These are phyloP conservation scores for Dolomedes plantarius DNA, from an alignment of 2,888 invertebrate species.

Conservation along the genomic window DNA sequence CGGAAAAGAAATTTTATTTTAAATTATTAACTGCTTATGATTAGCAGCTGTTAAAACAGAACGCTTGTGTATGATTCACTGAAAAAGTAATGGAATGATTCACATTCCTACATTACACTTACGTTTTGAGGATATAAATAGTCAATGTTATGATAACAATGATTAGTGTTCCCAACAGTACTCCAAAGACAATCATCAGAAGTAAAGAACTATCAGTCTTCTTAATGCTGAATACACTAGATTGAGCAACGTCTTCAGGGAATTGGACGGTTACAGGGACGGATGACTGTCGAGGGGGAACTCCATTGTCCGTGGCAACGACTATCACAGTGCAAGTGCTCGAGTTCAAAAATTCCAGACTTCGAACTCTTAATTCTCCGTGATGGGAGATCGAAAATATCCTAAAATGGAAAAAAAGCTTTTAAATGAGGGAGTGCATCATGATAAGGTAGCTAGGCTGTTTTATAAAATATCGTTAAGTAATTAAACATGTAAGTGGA, in stretches of 20 bases:
- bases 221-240: slow-evolving; percentile 76
- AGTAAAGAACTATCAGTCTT: slow-evolving; percentile 78
- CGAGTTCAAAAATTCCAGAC: slow-evolving; percentile 77
- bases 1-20: too few relatives aligned
- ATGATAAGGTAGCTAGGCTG: too few relatives aligned
- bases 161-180: slow-evolving; percentile 84
- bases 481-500: too few relatives aligned
- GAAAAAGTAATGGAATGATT: too few relatives aligned
- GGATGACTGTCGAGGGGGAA: slow-evolving; percentile 85
- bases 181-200: slow-evolving; percentile 83
- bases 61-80: too few relatives aligned
- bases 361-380: slow-evolving; percentile 81
- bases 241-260: slow-evolving; percentile 74
- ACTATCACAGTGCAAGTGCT: slow-evolving; percentile 86
- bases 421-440: too few relatives aligned
- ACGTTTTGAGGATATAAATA: slow-evolving; percentile 81
- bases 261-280: slow-evolving; percentile 73
- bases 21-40: too few relatives aligned
- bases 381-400: slow-evolving; percentile 81
- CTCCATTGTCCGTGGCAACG: slow-evolving; percentile 89
- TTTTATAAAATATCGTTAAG: too few relatives aligned
- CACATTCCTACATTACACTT: too few relatives aligned
- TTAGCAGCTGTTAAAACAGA: too few relatives aligned
- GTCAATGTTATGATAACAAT: slow-evolving; percentile 86
- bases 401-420: too few relatives aligned